Evolutionary conservation across 2,888 invertebrate genomes (phyloP).

Genomic region (Adelognathus sp.): DNA sequence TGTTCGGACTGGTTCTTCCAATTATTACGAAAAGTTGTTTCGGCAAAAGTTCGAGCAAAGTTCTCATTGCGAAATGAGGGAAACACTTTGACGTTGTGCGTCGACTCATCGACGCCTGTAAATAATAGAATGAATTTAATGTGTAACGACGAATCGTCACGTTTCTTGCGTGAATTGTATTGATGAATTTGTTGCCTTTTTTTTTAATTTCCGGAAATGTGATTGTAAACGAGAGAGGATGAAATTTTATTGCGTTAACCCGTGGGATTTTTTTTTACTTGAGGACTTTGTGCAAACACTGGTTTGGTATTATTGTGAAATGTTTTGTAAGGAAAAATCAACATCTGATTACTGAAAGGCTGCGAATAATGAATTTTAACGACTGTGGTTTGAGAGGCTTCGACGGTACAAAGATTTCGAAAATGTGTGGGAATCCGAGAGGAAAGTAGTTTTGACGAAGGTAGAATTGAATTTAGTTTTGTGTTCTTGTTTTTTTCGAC

Average conservation of each 20-base stretch:
- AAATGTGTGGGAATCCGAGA: too few relatives aligned
- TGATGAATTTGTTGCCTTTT: neutral
- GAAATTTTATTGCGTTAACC: conserved; percentile 3
- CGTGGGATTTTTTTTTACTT: neutral
- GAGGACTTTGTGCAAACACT: conserved; percentile 5
- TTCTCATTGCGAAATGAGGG: conserved; percentile 59
- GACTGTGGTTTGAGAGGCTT: too few relatives aligned
- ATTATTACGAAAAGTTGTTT: conserved; percentile 40
- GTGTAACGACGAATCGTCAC: conserved; percentile 39
- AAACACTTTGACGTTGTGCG: conserved; percentile 27
- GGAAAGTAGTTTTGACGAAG: too few relatives aligned
- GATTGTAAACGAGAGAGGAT: neutral
- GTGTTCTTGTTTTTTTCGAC: too few relatives aligned
- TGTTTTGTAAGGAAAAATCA: too few relatives aligned
- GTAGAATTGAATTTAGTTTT: too few relatives aligned
- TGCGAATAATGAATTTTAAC: conserved; percentile 23
- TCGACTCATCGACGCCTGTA: conserved; percentile 50
- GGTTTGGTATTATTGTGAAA: conserved; percentile 5
- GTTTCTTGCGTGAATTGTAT: conserved; percentile 35
- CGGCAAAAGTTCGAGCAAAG: conserved; percentile 23
- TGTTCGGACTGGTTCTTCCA: conserved; percentile 69
- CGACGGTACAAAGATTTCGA: too few relatives aligned
- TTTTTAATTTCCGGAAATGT: neutral
- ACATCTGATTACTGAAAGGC: conserved; percentile 17
- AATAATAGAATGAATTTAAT: conserved; percentile 57